A percentile compares a stretch with the other conserved stretches of the same genome.
phyloP scores from a whole-genome alignment of 2,888 invertebrate species.

The Spilarctia lutea region DNA sequence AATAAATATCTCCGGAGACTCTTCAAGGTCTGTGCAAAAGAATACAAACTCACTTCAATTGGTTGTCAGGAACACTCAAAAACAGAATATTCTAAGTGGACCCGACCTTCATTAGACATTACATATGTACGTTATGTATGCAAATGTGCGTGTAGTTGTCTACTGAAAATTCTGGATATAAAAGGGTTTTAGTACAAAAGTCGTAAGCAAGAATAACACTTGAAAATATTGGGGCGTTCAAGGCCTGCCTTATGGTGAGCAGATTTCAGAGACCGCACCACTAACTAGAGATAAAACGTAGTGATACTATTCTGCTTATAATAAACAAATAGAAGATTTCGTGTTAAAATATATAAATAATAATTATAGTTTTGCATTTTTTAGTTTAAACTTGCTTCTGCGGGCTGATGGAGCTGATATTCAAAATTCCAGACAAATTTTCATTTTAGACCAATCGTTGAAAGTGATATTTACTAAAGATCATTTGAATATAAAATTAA shows the following conservation, averaged over 20 bases:
- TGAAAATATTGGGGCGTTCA: background rate
- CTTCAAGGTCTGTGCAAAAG: conserved; percentile 5
- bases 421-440: too few relatives aligned
- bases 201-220: background rate
- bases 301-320: background rate
- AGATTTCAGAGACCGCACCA: background rate
- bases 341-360: too few relatives aligned
- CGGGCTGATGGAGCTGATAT: too few relatives aligned
- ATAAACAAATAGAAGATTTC: background rate
- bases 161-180: too few relatives aligned
- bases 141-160: background rate
- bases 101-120: background rate
- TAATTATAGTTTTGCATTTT: too few relatives aligned
- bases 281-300: background rate
- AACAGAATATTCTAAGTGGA: background rate
- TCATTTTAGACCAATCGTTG: too few relatives aligned
- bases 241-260: background rate
- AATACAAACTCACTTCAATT: background rate
- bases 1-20: conserved; percentile 33
- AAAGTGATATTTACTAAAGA: too few relatives aligned
- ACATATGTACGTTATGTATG: background rate
- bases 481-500: too few relatives aligned
- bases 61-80: background rate
- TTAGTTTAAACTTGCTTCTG: too few relatives aligned
- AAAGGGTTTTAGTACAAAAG: background rate